Base-by-base conservation (phyloP, 2,888 invertebrate species). In the Tetragnatha montana region DNA sequence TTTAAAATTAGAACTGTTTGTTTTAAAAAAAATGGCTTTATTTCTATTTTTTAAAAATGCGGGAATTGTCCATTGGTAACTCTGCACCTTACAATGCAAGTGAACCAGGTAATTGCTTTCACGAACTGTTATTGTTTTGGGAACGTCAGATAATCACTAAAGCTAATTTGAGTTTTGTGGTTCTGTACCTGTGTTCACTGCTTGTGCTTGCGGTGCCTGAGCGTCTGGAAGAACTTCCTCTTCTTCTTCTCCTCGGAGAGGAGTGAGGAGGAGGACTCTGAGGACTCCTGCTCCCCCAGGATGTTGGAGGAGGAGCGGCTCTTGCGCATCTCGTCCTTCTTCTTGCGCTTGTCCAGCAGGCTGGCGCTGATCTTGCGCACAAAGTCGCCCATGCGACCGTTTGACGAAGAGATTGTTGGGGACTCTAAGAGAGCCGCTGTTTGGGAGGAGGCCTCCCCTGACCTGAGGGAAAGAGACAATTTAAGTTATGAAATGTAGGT, bases 361-460 rank as follows among this genome's bases (percentile, higher is more conserved):
- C 89, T 80, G 8, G 89, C 85, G 19, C 89, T 89, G 51, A 89
- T 89, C 50, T 89, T 89, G 35, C 89, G 79, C 17, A 89, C 89
- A 51, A 89, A 81, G 71, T 86, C 89, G 0, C 85, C 78, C 89
- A 89, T 85, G 22, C 76, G 75, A 12, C 89, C 89, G n/a, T 89
- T 89, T 1, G 89, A 51, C 8, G 14, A 47, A 50, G 2, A 81
- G 19, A 60, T 81, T 75, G 4, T 6, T 12, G 21, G 71, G 49
- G 35, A 14, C 35, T 35, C 35, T 4, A 71, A 7, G 50, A 50
- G 0, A 73, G 73, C 4, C 81, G 50, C 10, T 35, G 35, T 89
- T 88, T 7, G 35, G 75, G 14, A 74, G 75, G n/a, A 35, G 76
- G 51, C 8, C 22, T 84, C 89, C 3, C 83, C 84, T 50, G 35